Evolutionary conservation across 2,797 vertebrate species (phyloP).

Genomic region (Sciurus carolinensis): DNA sequence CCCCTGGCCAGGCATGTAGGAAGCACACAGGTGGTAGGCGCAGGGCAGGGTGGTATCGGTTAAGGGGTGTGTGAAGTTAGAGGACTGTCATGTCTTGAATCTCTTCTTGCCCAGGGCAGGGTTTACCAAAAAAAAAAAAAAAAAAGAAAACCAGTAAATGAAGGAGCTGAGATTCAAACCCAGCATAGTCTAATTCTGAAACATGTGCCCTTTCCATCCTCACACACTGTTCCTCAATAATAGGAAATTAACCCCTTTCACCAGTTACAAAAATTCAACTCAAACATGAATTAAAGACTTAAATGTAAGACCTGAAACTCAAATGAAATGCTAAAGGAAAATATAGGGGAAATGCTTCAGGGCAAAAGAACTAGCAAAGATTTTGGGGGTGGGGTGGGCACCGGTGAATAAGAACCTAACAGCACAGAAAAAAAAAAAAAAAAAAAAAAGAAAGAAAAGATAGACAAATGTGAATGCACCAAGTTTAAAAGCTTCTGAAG

Average conservation of each 20-base stretch:
- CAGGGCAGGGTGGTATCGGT: not conserved
- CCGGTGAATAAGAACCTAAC: not conserved
- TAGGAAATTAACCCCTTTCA: not conserved
- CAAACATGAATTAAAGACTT: not conserved
- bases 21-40: not conserved
- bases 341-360: not conserved
- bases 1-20: not conserved
- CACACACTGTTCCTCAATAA: not conserved
- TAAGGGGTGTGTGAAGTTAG: not conserved
- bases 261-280: not conserved
- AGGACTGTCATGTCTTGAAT: not conserved
- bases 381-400: no score
- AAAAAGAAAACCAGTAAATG: not conserved
- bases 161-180: not conserved
- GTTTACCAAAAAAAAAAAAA: no score
- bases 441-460: not conserved
- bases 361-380: no score
- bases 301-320: no score
- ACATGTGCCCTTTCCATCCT: not conserved
- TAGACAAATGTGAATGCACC: no score
- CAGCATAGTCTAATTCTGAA: not conserved
- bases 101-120: not conserved
- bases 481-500: not conserved
- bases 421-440: not conserved
- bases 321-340: not conserved